phyloP scores from a whole-genome alignment of 1,140 invertebrate genomes.

The Drosophila ogumai region DNA sequence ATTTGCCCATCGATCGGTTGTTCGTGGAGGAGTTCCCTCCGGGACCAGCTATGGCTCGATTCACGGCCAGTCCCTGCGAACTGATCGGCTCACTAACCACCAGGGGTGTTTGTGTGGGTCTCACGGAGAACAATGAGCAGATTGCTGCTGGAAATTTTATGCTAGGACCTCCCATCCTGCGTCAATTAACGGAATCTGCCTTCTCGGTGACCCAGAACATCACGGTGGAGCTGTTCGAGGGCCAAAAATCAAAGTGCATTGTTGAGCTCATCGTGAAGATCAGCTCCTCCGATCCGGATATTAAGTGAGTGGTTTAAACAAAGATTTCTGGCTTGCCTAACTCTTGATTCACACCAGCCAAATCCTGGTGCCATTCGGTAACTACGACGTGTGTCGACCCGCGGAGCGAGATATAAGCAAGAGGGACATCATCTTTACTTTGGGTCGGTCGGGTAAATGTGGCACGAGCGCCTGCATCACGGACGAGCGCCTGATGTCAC shows the following conservation, averaged over 20 bases:
- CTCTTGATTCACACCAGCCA: conserved; percentile 8
- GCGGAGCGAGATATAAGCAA: conserved; percentile 43
- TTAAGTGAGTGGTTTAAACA: conserved; percentile 39
- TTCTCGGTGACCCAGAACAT: conserved; percentile 38
- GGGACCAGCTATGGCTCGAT: conserved; percentile 6
- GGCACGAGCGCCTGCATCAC: conserved; percentile 44
- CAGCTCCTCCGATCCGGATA: conserved; percentile 26
- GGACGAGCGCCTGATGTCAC: conserved; percentile 57
- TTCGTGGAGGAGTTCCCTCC: conserved; percentile 9
- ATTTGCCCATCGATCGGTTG: conserved; percentile 33
- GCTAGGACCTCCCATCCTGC: conserved; percentile 11
- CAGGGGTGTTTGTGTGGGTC: conserved; percentile 43
- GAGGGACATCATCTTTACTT: conserved; percentile 55
- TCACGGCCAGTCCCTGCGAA: conserved; percentile 56
- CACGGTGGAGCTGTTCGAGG: conserved; percentile 8
- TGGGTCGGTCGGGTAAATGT: conserved; percentile 55
- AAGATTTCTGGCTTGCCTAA: neutral
- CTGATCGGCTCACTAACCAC: conserved; percentile 40
- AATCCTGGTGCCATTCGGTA: conserved; percentile 33
- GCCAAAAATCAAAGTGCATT: neutral
- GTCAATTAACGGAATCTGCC: conserved; percentile 39
- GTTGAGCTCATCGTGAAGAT: conserved; percentile 42
- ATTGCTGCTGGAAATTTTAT: conserved; percentile 24
- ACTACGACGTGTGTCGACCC: conserved; percentile 61
- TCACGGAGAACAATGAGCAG: conserved; percentile 4